phyloP scores from a whole-genome alignment of 2,888 invertebrate genomes.

The Eupeodes latifasciatus region DNA sequence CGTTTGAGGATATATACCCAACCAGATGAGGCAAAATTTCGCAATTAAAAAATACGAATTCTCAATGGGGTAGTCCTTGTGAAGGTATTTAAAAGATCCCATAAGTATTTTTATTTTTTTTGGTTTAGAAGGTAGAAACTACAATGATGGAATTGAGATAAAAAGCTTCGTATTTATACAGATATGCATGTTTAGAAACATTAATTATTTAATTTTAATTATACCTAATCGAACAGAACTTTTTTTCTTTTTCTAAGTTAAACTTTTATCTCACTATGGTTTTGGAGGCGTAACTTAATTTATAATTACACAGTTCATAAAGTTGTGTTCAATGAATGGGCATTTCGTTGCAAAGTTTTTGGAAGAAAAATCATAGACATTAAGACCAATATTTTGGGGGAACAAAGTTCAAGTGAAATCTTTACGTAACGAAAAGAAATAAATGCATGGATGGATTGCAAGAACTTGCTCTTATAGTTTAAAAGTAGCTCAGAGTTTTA shows the following conservation, averaged over 20 bases:
- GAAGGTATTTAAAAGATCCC: conserved; percentile 29
- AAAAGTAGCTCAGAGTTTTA: no score
- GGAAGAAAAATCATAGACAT: neutral
- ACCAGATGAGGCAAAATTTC: conserved; percentile 35
- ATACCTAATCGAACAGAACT: neutral
- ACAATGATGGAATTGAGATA: neutral
- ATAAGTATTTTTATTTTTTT: neutral
- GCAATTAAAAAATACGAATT: conserved; percentile 49
- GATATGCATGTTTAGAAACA: neutral
- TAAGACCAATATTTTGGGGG: no score
- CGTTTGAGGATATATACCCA: conserved; percentile 46
- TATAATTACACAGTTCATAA: neutral
- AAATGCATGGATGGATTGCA: no score
- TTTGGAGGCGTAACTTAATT: conserved; percentile 15
- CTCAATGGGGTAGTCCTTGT: conserved; percentile 48
- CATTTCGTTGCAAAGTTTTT: neutral
- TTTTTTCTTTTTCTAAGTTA: neutral
- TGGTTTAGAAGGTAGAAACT: neutral
- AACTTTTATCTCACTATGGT: neutral
- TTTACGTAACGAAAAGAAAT: no score
- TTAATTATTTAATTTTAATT: conserved; percentile 12
- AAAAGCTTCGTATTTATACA: neutral
- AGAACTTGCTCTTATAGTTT: no score
- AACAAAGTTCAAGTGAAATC: no score
- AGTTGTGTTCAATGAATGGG: conserved; percentile 1